A percentile compares a stretch with the other conserved stretches of the same genome.
Evolutionary conservation across 1,140 invertebrate genomes (phyloP).

Genomic region (Nasonia longicornis): DNA sequence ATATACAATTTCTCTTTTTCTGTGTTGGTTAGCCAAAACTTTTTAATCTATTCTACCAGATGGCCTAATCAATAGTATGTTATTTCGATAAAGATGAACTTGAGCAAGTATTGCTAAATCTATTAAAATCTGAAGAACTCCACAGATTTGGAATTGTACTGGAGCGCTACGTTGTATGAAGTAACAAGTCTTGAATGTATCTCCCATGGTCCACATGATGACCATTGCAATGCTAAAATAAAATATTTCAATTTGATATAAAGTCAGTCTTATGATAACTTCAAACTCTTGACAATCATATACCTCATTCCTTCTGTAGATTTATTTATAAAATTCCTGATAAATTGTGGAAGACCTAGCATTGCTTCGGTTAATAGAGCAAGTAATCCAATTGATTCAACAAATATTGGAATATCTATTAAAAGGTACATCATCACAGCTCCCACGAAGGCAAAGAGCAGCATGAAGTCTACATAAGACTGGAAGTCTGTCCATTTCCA

Average conservation of each 20-base stretch:
- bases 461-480: conserved; percentile 94
- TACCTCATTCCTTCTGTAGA: conserved; percentile 98
- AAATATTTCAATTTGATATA: conserved; percentile 35
- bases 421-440: conserved; percentile 91
- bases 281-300: conserved; percentile 61
- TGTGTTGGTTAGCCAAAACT: background rate
- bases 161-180: conserved; percentile 92
- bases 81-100: conserved; percentile 71
- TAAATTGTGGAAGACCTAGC: conserved; percentile 93
- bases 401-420: conserved; percentile 83
- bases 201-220: conserved; percentile 94
- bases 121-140: conserved; percentile 89
- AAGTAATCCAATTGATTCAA: conserved; percentile 91
- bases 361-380: conserved; percentile 97
- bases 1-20: conserved; percentile 29
- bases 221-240: conserved; percentile 90
- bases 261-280: conserved; percentile 22
- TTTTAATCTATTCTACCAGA: conserved; percentile 41
- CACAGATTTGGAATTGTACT: conserved; percentile 96
- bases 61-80: conserved; percentile 34
- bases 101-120: conserved; percentile 87
- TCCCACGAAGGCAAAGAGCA: conserved; percentile 85
- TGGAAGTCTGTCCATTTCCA: conserved; percentile 99
- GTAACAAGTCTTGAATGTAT: conserved; percentile 97
- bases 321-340: conserved; percentile 88